These are phyloP conservation scores for Hydractinia symbiolongicarpus DNA, from an alignment of 30 jellyfish, hydroid and myxozoan genomes.

Conservation along the genomic window DNA sequence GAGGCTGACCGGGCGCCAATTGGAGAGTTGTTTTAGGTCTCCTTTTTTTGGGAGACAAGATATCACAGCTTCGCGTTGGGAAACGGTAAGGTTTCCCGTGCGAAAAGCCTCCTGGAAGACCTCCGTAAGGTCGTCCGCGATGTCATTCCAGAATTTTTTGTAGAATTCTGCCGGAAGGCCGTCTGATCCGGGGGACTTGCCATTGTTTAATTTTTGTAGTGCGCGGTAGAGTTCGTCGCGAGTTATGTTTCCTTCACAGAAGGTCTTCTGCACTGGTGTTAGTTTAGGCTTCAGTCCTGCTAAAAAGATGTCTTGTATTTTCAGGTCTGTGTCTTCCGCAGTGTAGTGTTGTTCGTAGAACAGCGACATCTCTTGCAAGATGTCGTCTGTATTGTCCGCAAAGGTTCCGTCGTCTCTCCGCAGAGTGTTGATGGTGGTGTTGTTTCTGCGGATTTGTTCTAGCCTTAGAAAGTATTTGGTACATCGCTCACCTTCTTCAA, in stretches of 20 bases:
- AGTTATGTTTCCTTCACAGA: neutral
- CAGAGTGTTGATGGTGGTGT: neutral
- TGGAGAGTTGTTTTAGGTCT: neutral
- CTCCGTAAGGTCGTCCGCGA: neutral
- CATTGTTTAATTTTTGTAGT: neutral
- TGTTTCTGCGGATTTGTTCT: too few species aligned
- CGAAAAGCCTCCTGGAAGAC: neutral
- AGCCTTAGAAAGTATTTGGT: neutral
- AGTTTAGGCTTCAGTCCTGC: neutral
- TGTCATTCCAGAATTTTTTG: neutral
- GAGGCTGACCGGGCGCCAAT: conserved; percentile 2
- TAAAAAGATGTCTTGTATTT: neutral
- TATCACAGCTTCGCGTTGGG: neutral
- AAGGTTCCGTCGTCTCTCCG: neutral
- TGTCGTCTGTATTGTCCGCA: neutral
- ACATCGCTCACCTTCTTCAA: neutral
- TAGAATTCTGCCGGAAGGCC: neutral
- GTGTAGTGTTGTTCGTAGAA: neutral
- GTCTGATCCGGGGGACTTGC: neutral
- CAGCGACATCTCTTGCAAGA: neutral
- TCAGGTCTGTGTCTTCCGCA: neutral
- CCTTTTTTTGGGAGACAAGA: neutral
- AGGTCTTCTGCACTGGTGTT: neutral
- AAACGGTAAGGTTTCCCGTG: neutral
- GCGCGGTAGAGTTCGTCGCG: neutral